A percentile compares a stretch with the other conserved stretches of the same genome.
Evolutionary conservation across 1,140 invertebrate species (phyloP).

Genomic region (Oppia nitens): DNA sequence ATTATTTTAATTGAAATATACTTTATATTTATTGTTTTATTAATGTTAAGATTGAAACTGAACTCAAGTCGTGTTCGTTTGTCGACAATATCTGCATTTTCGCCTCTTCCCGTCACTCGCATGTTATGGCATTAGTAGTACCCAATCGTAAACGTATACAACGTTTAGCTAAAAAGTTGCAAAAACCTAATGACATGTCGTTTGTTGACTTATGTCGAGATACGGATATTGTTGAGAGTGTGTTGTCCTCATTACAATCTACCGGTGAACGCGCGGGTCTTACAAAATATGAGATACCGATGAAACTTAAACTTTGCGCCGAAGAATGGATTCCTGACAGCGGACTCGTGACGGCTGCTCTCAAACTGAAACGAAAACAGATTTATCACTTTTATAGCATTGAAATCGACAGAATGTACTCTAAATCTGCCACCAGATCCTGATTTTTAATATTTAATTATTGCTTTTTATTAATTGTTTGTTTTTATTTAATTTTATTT

Average conservation of each 20-base stretch:
- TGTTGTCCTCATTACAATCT: conserved; percentile 51
- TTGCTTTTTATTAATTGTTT: no score
- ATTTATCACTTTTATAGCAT: conserved; percentile 68
- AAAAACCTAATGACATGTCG: conserved; percentile 34
- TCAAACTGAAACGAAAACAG: conserved; percentile 88
- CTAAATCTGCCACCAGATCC: no score
- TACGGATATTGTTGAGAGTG: conserved; percentile 37
- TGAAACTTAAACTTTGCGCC: conserved; percentile 62
- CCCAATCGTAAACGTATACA: conserved; percentile 51
- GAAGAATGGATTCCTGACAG: conserved; percentile 94
- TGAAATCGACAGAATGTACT: conserved; percentile 12
- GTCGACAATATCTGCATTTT: conserved; percentile 35
- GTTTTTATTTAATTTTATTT: no score
- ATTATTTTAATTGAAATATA: neutral
- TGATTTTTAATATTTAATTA: no score
- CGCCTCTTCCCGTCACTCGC: conserved; percentile 38
- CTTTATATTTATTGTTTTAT: conserved; percentile 7
- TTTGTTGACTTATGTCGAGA: conserved; percentile 59
- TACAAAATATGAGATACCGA: conserved; percentile 81
- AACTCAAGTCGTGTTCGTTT: conserved; percentile 32
- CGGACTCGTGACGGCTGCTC: conserved; percentile 84
- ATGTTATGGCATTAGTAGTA: conserved; percentile 76
- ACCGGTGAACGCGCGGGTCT: conserved; percentile 74
- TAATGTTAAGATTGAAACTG: conserved; percentile 26
- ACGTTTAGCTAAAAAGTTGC: conserved; percentile 45